Conservation (phyloP, 1,140 invertebrate species). For the Panagrolaimus sp. region DNA sequence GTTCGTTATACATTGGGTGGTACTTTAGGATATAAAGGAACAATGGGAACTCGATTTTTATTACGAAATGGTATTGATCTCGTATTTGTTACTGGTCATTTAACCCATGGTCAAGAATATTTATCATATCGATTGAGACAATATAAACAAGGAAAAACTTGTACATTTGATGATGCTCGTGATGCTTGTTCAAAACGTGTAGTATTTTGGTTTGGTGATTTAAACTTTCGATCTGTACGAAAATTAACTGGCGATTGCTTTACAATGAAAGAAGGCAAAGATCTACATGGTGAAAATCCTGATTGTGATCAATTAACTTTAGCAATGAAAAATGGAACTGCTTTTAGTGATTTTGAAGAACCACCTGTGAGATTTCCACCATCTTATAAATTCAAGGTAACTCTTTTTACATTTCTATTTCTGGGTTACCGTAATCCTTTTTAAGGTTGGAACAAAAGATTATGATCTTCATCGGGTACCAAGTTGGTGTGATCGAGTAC, state of each 20-base stretch:
- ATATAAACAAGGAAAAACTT: background rate
- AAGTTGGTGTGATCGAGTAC: constrained; percentile 7
- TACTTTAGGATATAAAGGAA: constrained; percentile 7
- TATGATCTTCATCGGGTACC: background rate
- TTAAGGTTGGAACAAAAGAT: background rate
- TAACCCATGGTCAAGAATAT: background rate
- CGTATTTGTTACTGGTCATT: constrained; percentile 1
- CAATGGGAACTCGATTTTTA: constrained; percentile 9
- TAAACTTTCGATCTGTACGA: constrained; percentile 5
- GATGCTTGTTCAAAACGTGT: background rate
- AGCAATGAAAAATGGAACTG: background rate
- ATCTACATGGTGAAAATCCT: background rate
- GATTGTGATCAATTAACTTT: background rate
- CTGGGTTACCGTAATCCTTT: background rate
- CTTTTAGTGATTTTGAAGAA: background rate
- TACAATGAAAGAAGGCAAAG: background rate
- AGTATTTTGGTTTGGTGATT: constrained; percentile 6
- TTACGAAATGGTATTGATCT: constrained; percentile 6
- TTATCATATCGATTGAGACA: background rate
- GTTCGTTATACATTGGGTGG: background rate
- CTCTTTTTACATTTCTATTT: background rate
- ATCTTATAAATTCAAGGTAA: constrained; percentile 1
- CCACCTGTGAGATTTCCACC: background rate
- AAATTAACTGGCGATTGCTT: background rate
- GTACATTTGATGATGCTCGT: background rate